phyloP scores from a whole-genome alignment of 2,797 vertebrate species.

The Phalanger gymnotis region DNA sequence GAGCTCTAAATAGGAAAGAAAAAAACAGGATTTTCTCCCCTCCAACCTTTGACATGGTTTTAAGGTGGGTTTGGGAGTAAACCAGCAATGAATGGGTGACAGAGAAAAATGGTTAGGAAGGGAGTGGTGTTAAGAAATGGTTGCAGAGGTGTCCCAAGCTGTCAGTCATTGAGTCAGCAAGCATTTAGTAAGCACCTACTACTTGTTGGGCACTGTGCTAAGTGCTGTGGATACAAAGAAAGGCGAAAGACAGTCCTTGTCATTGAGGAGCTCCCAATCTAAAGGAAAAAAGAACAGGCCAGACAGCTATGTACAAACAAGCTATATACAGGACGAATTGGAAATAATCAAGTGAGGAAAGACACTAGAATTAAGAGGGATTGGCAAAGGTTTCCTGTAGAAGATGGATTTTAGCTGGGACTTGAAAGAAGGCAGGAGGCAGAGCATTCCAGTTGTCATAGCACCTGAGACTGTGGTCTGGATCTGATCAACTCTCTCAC shows the following conservation, averaged over 20 bases:
- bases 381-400: neutral
- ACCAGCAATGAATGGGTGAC: neutral
- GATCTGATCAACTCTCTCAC: neutral
- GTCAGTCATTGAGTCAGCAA: neutral
- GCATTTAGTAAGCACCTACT: neutral
- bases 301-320: neutral
- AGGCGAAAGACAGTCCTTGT: neutral
- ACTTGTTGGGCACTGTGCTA: neutral
- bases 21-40: neutral
- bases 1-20: neutral
- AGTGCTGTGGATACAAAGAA: neutral
- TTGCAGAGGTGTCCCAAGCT: neutral
- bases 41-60: neutral
- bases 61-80: neutral
- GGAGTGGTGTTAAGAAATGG: neutral
- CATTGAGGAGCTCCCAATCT: neutral
- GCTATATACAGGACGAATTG: neutral
- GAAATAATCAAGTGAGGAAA: neutral
- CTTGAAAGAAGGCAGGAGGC: neutral
- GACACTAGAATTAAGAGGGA: neutral
- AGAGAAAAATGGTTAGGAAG: neutral
- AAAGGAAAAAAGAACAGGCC: neutral
- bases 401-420: neutral
- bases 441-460: neutral
- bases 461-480: neutral